Evolutionary conservation across 2,888 invertebrate genomes (phyloP), one percentile per base, ranked within the genome.

Genomic region (Eurytoma californica): DNA sequence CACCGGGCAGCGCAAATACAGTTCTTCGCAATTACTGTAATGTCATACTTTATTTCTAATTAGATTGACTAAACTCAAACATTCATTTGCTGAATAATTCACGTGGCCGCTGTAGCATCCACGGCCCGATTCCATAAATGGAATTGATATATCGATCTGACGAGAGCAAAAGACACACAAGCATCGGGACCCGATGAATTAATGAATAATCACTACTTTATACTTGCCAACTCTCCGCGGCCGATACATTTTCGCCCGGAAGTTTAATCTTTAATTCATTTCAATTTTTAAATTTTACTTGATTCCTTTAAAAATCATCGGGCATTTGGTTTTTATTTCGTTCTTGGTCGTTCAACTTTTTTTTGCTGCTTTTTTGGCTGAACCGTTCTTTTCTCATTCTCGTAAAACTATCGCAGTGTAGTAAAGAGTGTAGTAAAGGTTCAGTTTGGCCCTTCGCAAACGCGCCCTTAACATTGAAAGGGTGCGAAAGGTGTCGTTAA

Each of bases 61-160:
- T 67, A 67, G 53, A 67, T 67, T 53, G 24, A 67, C 53, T 30
- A 30, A 68, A 68, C 28, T 30, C 30, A 68, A 68, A 68, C 24
- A 68, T 68, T 65, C 9, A 65, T 65, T 65, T 47, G 3, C n/a
- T 12, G 30, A 55, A 30, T 65, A 55, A 68, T 55, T 55, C 3
- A 55, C 30, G 39, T 12, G 30, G 51, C 20, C 14, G 28, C 66
- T 0, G 18, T 24, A 28, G 13, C 12, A 16, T 61, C 24, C 28
- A 3, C 24, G n/a, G 20, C 14, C 1, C 16, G 69, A 58, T 18
- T 49, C 13, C 12, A 30, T n/a, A 14, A 68, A 14, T 16, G 63
- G 39, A 55, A 63, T 63, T 72, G 72, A 72, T 63, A 55, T 47
- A 66, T 73, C 72, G 72, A 47, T 28, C 28, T 20, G 24, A 53